Conservation (phyloP, 2,797 vertebrate genomes). For the Botia kubotai region DNA sequence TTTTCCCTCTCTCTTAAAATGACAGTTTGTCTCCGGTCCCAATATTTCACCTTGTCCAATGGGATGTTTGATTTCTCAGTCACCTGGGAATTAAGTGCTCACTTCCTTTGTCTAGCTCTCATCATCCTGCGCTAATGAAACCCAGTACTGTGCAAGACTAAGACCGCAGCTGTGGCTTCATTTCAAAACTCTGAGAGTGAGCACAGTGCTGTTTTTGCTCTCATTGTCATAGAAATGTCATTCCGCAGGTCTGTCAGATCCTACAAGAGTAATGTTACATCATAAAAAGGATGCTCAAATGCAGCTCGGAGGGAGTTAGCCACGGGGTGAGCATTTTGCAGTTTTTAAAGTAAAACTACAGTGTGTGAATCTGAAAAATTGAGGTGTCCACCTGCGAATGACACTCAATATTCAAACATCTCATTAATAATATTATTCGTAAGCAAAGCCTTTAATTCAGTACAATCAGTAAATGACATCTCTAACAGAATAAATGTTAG, state of each 20-base stretch:
- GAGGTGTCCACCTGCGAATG: not conserved
- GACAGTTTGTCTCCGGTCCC: slow-evolving; percentile 32
- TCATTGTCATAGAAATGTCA: slow-evolving; percentile 1
- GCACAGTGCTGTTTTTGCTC: not conserved
- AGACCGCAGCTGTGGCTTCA: not conserved
- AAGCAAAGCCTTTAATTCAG: not conserved
- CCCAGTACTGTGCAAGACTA: slow-evolving; percentile 5
- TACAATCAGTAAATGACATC: not conserved
- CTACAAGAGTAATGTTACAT: slow-evolving; percentile 14
- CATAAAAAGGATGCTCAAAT: slow-evolving; percentile 5
- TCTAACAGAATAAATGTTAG: not conserved
- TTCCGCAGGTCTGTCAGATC: not conserved
- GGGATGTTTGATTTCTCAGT: not conserved
- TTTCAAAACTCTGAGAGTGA: slow-evolving; percentile 3
- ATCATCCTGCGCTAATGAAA: slow-evolving; percentile 32
- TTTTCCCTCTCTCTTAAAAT: slow-evolving; percentile 30
- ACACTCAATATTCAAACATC: not conserved
- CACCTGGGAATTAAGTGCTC: slow-evolving; percentile 4
- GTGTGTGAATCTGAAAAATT: not conserved
- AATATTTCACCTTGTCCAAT: slow-evolving; percentile 44
- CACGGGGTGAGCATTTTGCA: not conserved
- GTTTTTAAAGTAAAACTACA: not conserved
- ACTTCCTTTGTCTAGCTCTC: slow-evolving; percentile 35
- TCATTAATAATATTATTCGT: not conserved
- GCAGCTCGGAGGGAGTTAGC: not conserved